phyloP scores from a whole-genome alignment of 2,113 vertebrate species.

The Macquaria ambigua region DNA sequence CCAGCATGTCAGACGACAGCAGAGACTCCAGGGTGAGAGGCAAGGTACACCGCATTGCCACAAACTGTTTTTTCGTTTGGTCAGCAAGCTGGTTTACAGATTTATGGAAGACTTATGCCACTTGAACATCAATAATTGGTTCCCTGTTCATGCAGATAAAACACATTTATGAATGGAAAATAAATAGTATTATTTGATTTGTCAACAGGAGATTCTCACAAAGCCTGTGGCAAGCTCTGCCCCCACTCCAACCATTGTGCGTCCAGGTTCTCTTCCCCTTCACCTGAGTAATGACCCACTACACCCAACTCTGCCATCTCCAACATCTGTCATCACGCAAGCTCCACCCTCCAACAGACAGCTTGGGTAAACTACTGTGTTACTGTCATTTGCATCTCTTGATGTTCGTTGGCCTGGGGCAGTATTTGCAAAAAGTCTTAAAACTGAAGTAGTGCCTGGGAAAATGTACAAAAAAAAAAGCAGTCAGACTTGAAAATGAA shows the following conservation, averaged over 20 bases:
- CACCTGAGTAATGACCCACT: constrained; percentile 92
- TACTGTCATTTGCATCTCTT: constrained; percentile 5
- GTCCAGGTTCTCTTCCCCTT: constrained; percentile 94
- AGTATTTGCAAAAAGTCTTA: neutral
- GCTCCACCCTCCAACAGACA: constrained; percentile 95
- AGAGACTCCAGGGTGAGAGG: constrained; percentile 75
- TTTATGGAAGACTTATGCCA: neutral
- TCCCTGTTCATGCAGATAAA: neutral
- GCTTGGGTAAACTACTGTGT: constrained; percentile 86
- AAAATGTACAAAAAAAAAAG: neutral
- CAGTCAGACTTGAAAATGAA: neutral
- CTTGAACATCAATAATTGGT: neutral
- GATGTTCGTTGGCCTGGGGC: neutral
- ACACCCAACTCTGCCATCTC: constrained; percentile 94
- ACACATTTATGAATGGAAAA: neutral
- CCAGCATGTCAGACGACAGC: constrained; percentile 84
- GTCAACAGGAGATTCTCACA: constrained; percentile 83
- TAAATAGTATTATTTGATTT: constrained; percentile 1
- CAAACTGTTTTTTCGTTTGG: neutral
- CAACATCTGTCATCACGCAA: constrained; percentile 97
- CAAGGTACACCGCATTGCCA: constrained; percentile 8
- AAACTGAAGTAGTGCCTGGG: neutral
- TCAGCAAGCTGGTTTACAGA: neutral
- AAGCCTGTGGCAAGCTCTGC: constrained; percentile 89
- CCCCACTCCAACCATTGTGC: constrained; percentile 94